Evolutionary conservation across 2,113 vertebrate species (phyloP).

Genomic region (Oceanodroma tethys): DNA sequence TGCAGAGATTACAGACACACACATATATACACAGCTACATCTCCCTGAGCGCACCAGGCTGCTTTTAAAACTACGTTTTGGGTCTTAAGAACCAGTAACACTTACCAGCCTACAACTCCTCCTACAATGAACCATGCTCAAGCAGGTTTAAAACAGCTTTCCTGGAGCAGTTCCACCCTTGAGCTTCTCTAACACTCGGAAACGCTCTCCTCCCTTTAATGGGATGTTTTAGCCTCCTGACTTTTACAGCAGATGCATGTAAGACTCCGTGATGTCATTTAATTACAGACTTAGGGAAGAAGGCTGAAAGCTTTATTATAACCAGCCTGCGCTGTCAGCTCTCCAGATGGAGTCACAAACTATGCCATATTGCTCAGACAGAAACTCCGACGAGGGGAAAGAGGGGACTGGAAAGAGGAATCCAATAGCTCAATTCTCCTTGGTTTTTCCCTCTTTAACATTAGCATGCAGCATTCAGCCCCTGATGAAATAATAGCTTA

Average conservation of each 20-base stretch:
- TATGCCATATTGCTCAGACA: not conserved
- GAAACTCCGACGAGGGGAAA: not conserved
- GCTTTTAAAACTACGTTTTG: not conserved
- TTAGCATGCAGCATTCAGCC: not conserved
- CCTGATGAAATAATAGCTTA: not conserved
- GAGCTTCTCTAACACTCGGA: not conserved
- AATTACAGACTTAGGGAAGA: constrained; percentile 47
- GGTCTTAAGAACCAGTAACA: not conserved
- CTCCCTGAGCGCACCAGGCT: not conserved
- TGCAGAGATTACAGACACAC: not conserved
- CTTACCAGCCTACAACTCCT: constrained; percentile 17
- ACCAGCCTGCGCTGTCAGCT: constrained; percentile 26
- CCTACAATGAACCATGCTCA: not conserved
- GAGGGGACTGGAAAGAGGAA: not conserved
- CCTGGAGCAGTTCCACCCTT: constrained; percentile 23
- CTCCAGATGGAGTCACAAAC: constrained; percentile 12
- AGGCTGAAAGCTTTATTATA: constrained; percentile 30
- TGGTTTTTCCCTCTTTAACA: not conserved
- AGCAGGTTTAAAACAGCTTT: constrained; percentile 24
- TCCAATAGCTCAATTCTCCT: not conserved
- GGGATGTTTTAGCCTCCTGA: constrained; percentile 56
- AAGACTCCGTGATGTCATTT: constrained; percentile 51
- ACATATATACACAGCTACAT: not conserved
- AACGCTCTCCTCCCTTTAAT: constrained; percentile 30
- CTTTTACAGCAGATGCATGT: constrained; percentile 60